Evolutionary conservation across 2,113 vertebrate genomes (phyloP), one percentile per base, ranked within the genome.

Genomic region (Puntigrus tetrazona): DNA sequence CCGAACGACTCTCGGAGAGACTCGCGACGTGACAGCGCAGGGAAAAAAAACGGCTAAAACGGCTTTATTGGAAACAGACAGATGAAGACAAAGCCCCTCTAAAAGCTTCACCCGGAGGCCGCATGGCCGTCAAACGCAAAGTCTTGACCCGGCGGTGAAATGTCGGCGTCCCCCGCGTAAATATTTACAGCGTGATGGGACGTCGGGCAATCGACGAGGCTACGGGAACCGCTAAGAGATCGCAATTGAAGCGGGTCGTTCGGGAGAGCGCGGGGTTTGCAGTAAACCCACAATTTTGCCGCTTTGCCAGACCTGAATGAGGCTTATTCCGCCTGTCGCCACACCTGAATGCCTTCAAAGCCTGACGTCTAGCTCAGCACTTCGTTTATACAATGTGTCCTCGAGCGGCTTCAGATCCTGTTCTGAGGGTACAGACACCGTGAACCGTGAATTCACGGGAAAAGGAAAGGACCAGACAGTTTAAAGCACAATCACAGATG

Each of bases 281-380:
- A 36, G 34, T 61, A 43, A 65, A 47, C 59, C 25, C 16, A 59
- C 59, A 29, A 36, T 84, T 87, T 78, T 84, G n/a, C 69, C 11
- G 34, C 59, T 59, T 86, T 22, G 31, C 36, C 38, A 25, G 72
- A 82, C 83, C 57, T 65, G n/a, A 18, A 55, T 52, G 63, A 31
- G 52, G 41, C 45, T 83, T 83, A 67, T 77, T 59, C 22, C 9
- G 4, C 20, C 45, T 69, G 61, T 45, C 43, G 36, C 78, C 79
- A 83, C 80, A 78, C 74, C 43, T 83, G 74, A 85, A 11, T 25
- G 79, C n/a, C 22, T 34, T 65, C 70, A 38, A 76, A 63, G 73
- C 43, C 63, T 75, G 29, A 50, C 25, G 78, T 82, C 78, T 31
- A 74, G 20, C 79, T 75, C 67, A 55, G 74, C 65, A 82, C 52